A percentile compares a stretch with the other conserved stretches of the same genome.
These are phyloP conservation scores for Artibeus lituratus DNA, from an alignment of 2,797 vertebrate species.

Conservation along the genomic window DNA sequence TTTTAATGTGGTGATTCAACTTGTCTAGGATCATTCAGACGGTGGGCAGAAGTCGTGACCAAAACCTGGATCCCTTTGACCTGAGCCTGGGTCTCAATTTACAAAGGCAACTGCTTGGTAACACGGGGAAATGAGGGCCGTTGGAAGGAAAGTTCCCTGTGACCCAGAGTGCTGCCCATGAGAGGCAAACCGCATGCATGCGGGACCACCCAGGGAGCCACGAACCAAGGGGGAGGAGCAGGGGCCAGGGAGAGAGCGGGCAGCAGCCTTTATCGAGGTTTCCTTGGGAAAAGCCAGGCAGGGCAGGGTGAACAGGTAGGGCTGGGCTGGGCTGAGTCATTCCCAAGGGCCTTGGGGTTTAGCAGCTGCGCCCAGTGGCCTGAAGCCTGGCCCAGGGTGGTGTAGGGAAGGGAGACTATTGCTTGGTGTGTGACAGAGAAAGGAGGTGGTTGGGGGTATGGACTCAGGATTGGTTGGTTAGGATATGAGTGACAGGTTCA, in stretches of 20 bases:
- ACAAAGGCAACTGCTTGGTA: background rate
- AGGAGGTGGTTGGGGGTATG: background rate
- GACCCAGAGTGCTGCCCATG: background rate
- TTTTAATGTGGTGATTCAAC: background rate
- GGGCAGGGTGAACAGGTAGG: too few species aligned
- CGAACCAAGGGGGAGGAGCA: too few species aligned
- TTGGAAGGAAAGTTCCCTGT: background rate
- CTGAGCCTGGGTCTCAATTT: background rate
- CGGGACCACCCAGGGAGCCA: background rate
- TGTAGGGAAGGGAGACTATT: background rate
- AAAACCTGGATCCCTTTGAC: background rate
- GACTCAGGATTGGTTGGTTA: background rate
- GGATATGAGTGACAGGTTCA: background rate
- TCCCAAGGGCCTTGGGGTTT: background rate
- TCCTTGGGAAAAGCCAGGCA: background rate
- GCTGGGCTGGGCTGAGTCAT: background rate
- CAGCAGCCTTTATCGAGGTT: background rate
- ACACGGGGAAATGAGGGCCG: background rate
- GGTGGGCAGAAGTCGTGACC: background rate
- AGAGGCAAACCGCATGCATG: accelerated
- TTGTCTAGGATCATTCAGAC: background rate
- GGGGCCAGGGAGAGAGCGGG: background rate
- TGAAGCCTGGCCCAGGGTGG: background rate
- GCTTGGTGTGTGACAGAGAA: background rate
- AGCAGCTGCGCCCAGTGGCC: background rate